Conservation (phyloP, 1,140 invertebrate species). For the Trichogramma pretiosum region DNA sequence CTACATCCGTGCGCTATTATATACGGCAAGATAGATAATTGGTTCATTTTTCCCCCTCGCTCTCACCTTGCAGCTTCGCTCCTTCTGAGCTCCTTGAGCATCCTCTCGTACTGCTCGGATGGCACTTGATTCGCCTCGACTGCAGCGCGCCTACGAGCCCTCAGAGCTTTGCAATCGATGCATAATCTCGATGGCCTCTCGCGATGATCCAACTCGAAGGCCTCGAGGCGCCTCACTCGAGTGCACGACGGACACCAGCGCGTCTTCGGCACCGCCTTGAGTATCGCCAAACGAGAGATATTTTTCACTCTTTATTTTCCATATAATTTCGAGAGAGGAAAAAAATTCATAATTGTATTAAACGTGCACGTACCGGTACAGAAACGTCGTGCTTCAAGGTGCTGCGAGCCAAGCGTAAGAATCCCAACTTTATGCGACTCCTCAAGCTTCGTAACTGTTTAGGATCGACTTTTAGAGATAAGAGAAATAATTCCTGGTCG, state of each 20-base stretch:
- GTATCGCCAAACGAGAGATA: too few species aligned
- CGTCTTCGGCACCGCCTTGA: background rate
- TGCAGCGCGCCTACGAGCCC: conserved; percentile 1
- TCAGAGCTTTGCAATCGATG: conserved; percentile 20
- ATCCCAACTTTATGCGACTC: conserved; percentile 39
- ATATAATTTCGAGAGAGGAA: too few species aligned
- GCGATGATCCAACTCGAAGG: conserved; percentile 12
- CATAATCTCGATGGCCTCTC: conserved; percentile 17
- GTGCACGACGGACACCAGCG: conserved; percentile 23
- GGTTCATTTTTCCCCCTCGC: too few species aligned
- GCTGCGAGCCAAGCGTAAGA: conserved; percentile 25
- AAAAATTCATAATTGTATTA: too few species aligned
- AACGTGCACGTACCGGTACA: too few species aligned
- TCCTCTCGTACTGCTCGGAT: conserved; percentile 48
- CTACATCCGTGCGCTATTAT: too few species aligned
- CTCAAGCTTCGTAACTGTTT: conserved; percentile 49
- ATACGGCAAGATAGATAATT: too few species aligned
- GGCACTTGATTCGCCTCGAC: background rate
- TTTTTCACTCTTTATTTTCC: too few species aligned
- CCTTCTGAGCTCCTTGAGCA: conserved; percentile 50
- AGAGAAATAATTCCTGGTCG: conserved; percentile 54
- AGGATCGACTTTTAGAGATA: conserved; percentile 44
- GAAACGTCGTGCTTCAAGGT: too few species aligned
- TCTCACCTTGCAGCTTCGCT: conserved; percentile 38
- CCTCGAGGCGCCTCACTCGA: conserved; percentile 8